Evolutionary conservation across 1,140 invertebrate genomes (phyloP).

Genomic region (Anagrus nilaparvatae): DNA sequence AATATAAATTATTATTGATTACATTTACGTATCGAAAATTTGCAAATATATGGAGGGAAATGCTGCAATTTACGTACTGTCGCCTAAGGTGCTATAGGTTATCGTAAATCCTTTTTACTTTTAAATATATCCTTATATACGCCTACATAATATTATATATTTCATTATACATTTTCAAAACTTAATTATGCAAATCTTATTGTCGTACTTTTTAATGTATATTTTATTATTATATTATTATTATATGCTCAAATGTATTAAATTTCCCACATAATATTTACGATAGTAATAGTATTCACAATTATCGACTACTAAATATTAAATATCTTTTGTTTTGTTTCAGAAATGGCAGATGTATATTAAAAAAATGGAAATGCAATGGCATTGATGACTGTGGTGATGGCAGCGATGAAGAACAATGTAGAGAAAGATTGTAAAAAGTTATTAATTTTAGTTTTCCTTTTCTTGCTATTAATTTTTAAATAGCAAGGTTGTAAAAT

Average conservation of each 20-base stretch:
- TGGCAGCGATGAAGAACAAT: conserved; percentile 56
- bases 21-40: too few relatives aligned
- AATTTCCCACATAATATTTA: too few relatives aligned
- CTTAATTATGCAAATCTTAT: conserved; percentile 21
- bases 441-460: too few relatives aligned
- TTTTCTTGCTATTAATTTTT: too few relatives aligned
- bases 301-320: too few relatives aligned
- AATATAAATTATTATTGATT: too few relatives aligned
- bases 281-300: too few relatives aligned
- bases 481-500: too few relatives aligned
- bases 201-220: too few relatives aligned
- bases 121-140: background rate
- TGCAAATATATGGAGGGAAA: too few relatives aligned
- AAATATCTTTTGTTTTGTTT: conserved; percentile 7
- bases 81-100: conserved; percentile 10
- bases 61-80: conserved; percentile 16
- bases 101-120: conserved; percentile 4
- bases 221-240: too few relatives aligned
- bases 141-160: background rate
- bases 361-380: conserved; percentile 49
- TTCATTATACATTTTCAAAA: conserved; percentile 15
- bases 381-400: conserved; percentile 59
- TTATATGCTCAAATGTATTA: too few relatives aligned
- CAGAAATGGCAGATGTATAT: conserved; percentile 51
- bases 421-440: conserved; percentile 36